Evolutionary conservation across 2,797 vertebrate genomes (phyloP).

Genomic region (Cyprinodon diabolis): DNA sequence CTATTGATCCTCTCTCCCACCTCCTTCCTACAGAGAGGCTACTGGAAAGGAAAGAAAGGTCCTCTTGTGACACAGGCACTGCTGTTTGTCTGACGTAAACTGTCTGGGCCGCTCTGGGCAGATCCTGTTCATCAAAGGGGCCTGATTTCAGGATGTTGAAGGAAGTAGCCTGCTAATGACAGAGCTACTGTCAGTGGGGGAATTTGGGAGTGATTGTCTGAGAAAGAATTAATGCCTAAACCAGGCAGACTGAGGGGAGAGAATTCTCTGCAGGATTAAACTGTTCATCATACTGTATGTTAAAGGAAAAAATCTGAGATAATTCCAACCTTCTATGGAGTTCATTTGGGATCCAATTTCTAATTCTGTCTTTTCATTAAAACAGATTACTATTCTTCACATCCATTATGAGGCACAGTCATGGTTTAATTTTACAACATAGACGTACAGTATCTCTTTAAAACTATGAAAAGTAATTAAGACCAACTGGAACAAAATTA

Average conservation of each 20-base stretch:
- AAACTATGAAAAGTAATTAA: constrained; percentile 63
- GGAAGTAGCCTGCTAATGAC: constrained; percentile 56
- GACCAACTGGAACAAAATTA: constrained; percentile 30
- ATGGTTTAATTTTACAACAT: constrained; percentile 69
- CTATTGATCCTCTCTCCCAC: constrained; percentile 77
- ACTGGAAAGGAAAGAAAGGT: constrained; percentile 67
- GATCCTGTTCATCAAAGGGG: constrained; percentile 67
- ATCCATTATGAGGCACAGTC: constrained; percentile 56
- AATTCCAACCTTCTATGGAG: constrained; percentile 45
- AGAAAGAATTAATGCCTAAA: constrained; percentile 69
- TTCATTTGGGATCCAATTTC: constrained; percentile 67
- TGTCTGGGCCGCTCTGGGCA: constrained; percentile 71
- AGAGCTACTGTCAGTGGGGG: constrained; percentile 41
- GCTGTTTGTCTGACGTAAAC: constrained; percentile 77
- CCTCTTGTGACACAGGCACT: constrained; percentile 64
- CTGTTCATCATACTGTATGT: constrained; percentile 63
- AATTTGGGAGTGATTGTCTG: constrained; percentile 30
- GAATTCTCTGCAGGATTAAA: constrained; percentile 73
- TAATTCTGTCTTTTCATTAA: constrained; percentile 71
- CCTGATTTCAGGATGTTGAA: constrained; percentile 70
- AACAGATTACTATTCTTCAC: constrained; percentile 72
- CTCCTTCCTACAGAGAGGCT: constrained; percentile 78
- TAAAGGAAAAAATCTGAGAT: constrained; percentile 56
- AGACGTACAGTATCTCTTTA: constrained; percentile 46
- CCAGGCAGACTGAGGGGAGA: constrained; percentile 57